Conservation (phyloP, 2,113 vertebrate species). For the Prunella fulvescens region DNA sequence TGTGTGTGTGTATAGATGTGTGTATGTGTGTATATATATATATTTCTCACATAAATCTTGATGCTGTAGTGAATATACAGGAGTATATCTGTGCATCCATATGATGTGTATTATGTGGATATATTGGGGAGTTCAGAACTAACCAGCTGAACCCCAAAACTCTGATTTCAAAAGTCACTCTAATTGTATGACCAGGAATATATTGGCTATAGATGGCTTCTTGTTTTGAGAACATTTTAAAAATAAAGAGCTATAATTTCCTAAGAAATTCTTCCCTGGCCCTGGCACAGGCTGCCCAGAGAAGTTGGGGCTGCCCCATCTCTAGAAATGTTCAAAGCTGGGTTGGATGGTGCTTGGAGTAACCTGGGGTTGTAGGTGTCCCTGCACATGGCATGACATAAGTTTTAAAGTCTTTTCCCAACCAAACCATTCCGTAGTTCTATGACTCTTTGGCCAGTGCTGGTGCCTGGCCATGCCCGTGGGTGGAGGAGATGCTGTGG, state of each 20-base stretch:
- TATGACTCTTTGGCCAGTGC: background rate
- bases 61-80: background rate
- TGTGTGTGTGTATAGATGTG: background rate
- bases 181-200: background rate
- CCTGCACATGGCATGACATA: background rate
- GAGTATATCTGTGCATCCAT: background rate
- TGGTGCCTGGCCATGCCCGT: rapidly evolving
- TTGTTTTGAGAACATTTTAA: background rate
- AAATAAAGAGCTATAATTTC: background rate
- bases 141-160: background rate
- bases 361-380: background rate
- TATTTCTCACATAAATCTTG: background rate
- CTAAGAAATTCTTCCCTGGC: background rate
- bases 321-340: background rate
- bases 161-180: background rate
- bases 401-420: background rate
- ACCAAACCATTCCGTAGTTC: background rate
- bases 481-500: background rate
- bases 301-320: background rate
- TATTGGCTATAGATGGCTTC: background rate
- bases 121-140: background rate
- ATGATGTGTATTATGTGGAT: background rate
- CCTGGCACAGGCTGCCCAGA: background rate
- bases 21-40: background rate
- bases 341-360: background rate